Percentiles rank a stretch among this genome's conserved stretches.
Conservation (phyloP, 2,888 invertebrate genomes). For the Nasonovia ribisnigri region DNA sequence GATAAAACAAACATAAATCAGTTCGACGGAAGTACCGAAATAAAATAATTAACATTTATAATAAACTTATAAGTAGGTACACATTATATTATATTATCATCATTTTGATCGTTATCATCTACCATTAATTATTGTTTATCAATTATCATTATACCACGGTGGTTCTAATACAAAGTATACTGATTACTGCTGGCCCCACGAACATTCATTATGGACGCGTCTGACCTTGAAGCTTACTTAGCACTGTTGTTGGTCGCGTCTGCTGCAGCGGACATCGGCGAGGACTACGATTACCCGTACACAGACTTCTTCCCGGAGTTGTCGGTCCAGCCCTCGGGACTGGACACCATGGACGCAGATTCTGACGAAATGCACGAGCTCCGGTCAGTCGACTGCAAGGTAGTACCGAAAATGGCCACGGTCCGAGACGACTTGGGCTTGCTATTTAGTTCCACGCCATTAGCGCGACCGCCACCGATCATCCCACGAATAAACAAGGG, state of each 20-base stretch:
- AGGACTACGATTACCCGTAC: not conserved
- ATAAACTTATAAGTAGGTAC: too few relatives aligned
- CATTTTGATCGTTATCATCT: not conserved
- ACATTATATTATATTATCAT: not conserved
- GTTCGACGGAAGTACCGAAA: too few relatives aligned
- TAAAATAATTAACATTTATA: too few relatives aligned
- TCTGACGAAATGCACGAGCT: not conserved
- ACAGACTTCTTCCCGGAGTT: slow-evolving; percentile 11
- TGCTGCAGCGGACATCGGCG: not conserved
- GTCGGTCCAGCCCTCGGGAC: not conserved
- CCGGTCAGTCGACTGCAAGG: not conserved
- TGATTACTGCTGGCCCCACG: not conserved
- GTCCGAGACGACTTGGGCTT: not conserved
- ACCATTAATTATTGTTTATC: not conserved
- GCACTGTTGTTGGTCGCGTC: not conserved
- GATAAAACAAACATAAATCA: too few relatives aligned
- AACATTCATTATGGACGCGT: not conserved
- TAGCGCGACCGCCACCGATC: not conserved
- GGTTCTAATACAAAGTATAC: not conserved
- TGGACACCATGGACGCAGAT: not conserved
- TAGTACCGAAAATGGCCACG: not conserved
- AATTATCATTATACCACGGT: not conserved
- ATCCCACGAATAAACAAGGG: not conserved
- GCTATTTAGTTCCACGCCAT: not conserved
- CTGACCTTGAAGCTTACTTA: not conserved